Evolutionary conservation across 2,113 vertebrate species (phyloP), one percentile per base, ranked within the genome.

Genomic region (Ophiodon elongatus): DNA sequence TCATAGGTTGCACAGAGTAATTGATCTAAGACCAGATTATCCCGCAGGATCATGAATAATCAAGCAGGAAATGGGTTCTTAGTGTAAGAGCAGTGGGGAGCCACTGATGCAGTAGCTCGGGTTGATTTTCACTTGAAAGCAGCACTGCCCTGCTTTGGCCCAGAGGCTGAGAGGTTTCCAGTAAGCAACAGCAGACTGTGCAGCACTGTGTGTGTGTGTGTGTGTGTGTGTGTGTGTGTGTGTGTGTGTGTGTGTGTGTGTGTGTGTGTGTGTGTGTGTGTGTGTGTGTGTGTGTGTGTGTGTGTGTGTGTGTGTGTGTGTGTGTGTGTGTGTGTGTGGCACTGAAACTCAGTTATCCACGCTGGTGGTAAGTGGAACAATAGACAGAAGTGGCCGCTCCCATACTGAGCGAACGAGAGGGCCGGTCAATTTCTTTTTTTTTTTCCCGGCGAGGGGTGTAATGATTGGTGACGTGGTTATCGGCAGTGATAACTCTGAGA

Each of bases 11-110:
- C 74, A 76, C 64, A 41, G 47, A 19, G 64, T 73, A 79, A 91
- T 82, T 88, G 78, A 92, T 90, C 83, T 64, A 29, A 82, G 59
- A 65, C 39, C 45, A 75, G 56, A 91, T 89, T 77, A 86, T 85
- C 82, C 74, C 37, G 62, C 56, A 80, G 73, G 23, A 80, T 77
- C 78, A 81, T 89, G 84, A 87, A 89, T 87, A 80, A 88, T 87
- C 69, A 75, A 86, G 62, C 77, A 89, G 85, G 79, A 92, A 91
- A 90, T 87, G 83, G 73, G 64, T 52, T 90, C 64, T 83, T 69
- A 72, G 62, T 80, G 74, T 77, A n/a, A 73, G 79, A 84, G 79
- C 83, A 73, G 70, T 5, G 31, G 59, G 57, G 39, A 77, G 50
- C 19, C 72, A 70, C 62, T 76, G 56, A 84, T 59, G 45, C 73